phyloP scores from a whole-genome alignment of 2,797 vertebrate species.

The Macrochelys suwanniensis region DNA sequence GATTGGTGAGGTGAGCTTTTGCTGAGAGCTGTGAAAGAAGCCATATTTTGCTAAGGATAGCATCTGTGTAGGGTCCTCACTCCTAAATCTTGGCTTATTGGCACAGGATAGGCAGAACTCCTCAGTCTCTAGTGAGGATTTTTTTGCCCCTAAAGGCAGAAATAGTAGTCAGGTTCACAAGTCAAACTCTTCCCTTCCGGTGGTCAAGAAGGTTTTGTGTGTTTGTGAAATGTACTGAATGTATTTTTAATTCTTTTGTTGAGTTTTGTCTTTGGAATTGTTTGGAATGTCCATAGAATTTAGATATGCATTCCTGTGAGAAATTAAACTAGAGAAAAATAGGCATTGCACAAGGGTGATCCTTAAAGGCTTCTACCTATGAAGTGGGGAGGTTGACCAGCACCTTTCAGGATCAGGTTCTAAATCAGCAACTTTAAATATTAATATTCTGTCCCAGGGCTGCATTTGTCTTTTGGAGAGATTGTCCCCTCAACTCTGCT shows the following conservation, averaged over 20 bases:
- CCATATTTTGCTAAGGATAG: background rate
- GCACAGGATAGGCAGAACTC: background rate
- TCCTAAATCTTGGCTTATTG: background rate
- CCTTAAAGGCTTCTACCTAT: background rate
- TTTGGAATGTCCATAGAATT: background rate
- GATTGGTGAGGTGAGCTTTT: background rate
- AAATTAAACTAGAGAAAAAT: background rate
- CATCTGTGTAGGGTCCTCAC: background rate
- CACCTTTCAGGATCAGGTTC: background rate
- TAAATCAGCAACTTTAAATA: background rate
- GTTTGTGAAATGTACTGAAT: background rate
- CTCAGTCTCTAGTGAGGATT: background rate
- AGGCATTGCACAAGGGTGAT: background rate
- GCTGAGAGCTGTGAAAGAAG: background rate
- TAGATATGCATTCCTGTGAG: background rate
- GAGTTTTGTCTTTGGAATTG: background rate
- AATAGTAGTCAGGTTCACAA: background rate
- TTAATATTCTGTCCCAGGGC: background rate
- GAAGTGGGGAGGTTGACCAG: background rate
- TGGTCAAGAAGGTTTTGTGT: background rate
- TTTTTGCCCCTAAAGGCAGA: background rate
- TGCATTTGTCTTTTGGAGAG: background rate
- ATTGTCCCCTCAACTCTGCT: background rate
- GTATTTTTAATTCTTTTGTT: background rate
- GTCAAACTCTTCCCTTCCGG: background rate